Conservation (phyloP, 2,113 vertebrate species). For the Sminthopsis crassicaudata region DNA sequence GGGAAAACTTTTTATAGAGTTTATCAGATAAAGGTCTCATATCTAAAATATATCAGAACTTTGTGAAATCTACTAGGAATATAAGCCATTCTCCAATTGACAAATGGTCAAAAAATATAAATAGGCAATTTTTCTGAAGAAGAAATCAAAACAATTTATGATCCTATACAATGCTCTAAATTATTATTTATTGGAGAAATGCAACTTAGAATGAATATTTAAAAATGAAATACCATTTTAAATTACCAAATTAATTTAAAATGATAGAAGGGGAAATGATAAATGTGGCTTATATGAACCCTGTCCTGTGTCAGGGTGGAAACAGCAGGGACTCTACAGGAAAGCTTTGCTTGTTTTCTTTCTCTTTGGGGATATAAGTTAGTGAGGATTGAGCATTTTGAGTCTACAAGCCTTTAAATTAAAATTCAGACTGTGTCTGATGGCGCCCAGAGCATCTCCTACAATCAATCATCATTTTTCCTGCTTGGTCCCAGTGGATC, state of each 20-base stretch:
- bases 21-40: neutral
- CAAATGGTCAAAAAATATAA: neutral
- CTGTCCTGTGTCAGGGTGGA: neutral
- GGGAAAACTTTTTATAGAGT: no score
- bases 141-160: neutral
- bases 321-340: neutral
- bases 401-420: neutral
- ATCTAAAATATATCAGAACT: neutral
- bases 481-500: neutral
- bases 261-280: neutral
- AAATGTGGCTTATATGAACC: neutral
- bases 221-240: neutral
- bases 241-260: neutral
- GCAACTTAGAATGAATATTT: neutral
- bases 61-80: neutral
- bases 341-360: conserved; percentile 38
- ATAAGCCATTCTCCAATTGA: no score
- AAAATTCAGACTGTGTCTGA: neutral
- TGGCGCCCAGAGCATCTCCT: neutral
- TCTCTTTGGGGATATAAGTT: neutral
- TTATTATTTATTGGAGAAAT: neutral
- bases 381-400: conserved; percentile 4
- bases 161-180: neutral
- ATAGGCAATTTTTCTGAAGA: neutral
- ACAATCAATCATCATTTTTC: neutral